Percentiles rank a stretch among this genome's conserved stretches.
These are phyloP conservation scores for Eristalis tenax DNA, from an alignment of 2,888 invertebrate genomes.

Conservation along the genomic window DNA sequence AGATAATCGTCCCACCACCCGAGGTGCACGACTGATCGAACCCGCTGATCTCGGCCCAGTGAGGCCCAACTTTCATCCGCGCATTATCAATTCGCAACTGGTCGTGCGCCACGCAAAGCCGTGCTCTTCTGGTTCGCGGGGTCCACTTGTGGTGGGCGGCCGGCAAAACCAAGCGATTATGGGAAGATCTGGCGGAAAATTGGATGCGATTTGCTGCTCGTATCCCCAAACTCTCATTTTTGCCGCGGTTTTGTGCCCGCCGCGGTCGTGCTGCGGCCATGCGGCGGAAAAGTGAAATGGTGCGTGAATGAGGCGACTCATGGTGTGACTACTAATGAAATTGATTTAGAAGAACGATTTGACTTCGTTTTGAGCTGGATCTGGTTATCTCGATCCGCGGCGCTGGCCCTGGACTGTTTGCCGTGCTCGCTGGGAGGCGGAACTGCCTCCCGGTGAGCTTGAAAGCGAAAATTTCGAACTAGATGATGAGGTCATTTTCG, in stretches of 20 bases:
- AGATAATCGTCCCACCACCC: slow-evolving; percentile 49
- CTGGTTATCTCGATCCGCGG: slow-evolving; percentile 10
- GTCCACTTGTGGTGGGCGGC: slow-evolving; percentile 30
- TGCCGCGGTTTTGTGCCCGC: neutral
- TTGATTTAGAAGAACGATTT: slow-evolving; percentile 27
- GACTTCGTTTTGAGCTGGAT: slow-evolving; percentile 10
- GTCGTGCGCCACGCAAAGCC: slow-evolving; percentile 37
- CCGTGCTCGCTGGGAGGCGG: neutral
- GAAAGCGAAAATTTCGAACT: slow-evolving; percentile 18
- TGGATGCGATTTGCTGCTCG: slow-evolving; percentile 39
- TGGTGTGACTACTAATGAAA: slow-evolving; percentile 43
- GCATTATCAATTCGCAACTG: slow-evolving; percentile 59
- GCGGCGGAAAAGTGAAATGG: slow-evolving; percentile 45
- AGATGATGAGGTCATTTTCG: slow-evolving; percentile 20
- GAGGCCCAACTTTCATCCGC: slow-evolving; percentile 56
- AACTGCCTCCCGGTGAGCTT: neutral
- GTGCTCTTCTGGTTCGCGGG: neutral
- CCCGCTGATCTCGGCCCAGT: slow-evolving; percentile 26
- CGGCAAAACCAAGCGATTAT: slow-evolving; percentile 12
- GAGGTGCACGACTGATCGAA: slow-evolving; percentile 34
- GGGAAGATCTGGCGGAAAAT: slow-evolving; percentile 50
- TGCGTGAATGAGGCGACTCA: slow-evolving; percentile 51
- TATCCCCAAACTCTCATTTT: slow-evolving; percentile 51
- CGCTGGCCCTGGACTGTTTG: neutral
- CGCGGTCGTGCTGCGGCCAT: neutral